Evolutionary conservation across 2,888 invertebrate species (phyloP).

Genomic region (Mesorhabditis belari): DNA sequence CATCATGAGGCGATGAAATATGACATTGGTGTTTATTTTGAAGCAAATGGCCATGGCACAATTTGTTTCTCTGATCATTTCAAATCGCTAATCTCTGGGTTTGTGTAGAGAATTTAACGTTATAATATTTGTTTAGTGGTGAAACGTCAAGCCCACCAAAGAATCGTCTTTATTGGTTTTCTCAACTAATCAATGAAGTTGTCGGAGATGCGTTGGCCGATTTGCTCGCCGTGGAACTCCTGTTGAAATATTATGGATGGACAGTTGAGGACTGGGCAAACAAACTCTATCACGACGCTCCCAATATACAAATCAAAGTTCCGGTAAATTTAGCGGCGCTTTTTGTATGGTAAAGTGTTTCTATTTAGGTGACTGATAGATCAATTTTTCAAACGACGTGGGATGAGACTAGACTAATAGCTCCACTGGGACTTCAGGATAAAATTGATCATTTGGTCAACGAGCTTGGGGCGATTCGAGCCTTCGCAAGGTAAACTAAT

Average conservation of each 20-base stretch:
- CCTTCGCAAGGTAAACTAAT: slow-evolving; percentile 80
- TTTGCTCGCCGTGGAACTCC: slow-evolving; percentile 82
- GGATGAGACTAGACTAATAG: slow-evolving; percentile 74
- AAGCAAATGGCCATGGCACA: slow-evolving; percentile 98
- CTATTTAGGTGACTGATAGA: slow-evolving; percentile 66
- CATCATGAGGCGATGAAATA: slow-evolving; percentile 82
- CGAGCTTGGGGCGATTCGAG: slow-evolving; percentile 68
- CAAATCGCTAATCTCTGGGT: slow-evolving; percentile 7
- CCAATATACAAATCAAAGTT: slow-evolving; percentile 80
- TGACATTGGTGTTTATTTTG: slow-evolving; percentile 95
- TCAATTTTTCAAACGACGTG: slow-evolving; percentile 76
- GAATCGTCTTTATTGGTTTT: slow-evolving; percentile 22
- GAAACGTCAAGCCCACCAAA: background rate
- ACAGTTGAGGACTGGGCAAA: slow-evolving; percentile 72
- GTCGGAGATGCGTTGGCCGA: slow-evolving; percentile 95
- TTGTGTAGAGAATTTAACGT: no score
- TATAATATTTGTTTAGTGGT: background rate
- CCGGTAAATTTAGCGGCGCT: slow-evolving; percentile 64
- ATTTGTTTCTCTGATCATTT: slow-evolving; percentile 54
- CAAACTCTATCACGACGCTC: slow-evolving; percentile 73
- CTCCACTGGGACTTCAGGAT: slow-evolving; percentile 66
- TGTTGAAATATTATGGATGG: slow-evolving; percentile 76
- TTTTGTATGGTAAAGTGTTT: background rate
- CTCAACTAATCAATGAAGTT: slow-evolving; percentile 43
- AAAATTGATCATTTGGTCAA: slow-evolving; percentile 69